phyloP scores from a whole-genome alignment of 2,113 vertebrate genomes.

The Gopherus evgoodei region DNA sequence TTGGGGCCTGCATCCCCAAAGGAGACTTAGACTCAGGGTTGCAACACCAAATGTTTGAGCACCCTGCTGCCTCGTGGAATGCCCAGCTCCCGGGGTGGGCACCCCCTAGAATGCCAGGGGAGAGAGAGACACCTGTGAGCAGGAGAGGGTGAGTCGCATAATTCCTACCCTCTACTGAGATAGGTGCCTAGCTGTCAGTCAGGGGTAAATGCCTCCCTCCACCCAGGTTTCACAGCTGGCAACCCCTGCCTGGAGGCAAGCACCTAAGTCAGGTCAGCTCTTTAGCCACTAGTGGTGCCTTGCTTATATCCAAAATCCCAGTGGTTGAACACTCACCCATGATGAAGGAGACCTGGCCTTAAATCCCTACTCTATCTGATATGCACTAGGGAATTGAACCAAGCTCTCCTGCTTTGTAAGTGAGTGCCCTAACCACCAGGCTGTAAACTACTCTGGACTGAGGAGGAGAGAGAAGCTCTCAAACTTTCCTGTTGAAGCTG shows the following conservation, averaged over 20 bases:
- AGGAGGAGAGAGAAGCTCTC: background rate
- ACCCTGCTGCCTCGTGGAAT: background rate
- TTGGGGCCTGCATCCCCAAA: background rate
- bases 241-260: background rate
- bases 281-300: background rate
- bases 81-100: background rate
- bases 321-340: background rate
- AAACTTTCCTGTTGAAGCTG: background rate
- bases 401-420: background rate
- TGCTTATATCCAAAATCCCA: background rate
- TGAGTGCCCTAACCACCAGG: background rate
- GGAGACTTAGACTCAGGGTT: background rate
- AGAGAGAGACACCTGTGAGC: background rate
- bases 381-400: background rate
- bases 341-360: background rate
- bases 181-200: background rate
- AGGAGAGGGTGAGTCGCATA: background rate
- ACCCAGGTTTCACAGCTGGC: background rate
- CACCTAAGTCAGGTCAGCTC: background rate
- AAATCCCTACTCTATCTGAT: background rate
- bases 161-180: background rate
- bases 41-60: background rate
- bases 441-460: too few species aligned
- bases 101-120: background rate
- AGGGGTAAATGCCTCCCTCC: background rate